phyloP scores from a whole-genome alignment of 2,797 vertebrate species.

The Thalassophryne amazonica region DNA sequence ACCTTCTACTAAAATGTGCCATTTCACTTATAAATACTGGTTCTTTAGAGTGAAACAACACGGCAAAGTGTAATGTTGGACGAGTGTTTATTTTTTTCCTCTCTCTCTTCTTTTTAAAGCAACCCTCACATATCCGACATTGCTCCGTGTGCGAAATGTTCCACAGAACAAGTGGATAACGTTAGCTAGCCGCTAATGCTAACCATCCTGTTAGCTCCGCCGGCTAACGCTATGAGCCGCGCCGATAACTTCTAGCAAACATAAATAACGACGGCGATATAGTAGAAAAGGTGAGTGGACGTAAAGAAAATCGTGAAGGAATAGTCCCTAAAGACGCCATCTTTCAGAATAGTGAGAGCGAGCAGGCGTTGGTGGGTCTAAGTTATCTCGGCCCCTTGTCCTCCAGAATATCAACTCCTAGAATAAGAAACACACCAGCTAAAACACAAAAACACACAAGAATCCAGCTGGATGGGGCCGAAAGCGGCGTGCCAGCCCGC shows the following conservation, averaged over 20 bases:
- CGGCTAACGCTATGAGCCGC: slow-evolving; percentile 22
- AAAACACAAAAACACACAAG: slow-evolving; percentile 50
- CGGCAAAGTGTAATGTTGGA: neutral
- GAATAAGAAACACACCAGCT: slow-evolving; percentile 48
- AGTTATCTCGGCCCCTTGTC: too few relatives aligned
- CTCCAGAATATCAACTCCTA: too few relatives aligned
- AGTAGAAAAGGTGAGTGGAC: neutral
- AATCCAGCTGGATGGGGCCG: neutral
- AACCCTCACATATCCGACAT: slow-evolving; percentile 35
- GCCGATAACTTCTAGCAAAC: slow-evolving; percentile 1
- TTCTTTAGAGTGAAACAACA: neutral
- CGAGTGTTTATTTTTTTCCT: neutral
- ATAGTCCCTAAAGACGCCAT: neutral
- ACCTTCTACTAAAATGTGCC: slow-evolving; percentile 17
- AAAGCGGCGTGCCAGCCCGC: slow-evolving; percentile 47
- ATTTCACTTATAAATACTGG: neutral
- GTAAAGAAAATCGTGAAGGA: neutral
- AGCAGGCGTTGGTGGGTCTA: too few relatives aligned
- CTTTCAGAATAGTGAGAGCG: neutral
- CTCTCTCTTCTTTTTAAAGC: neutral
- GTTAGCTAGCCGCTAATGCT: slow-evolving; percentile 43
- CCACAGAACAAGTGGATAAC: slow-evolving; percentile 63
- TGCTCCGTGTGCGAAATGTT: slow-evolving; percentile 22
- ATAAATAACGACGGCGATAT: slow-evolving; percentile 8
- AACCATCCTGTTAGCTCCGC: neutral